A percentile compares a stretch with the other conserved stretches of the same genome.
phyloP scores from a whole-genome alignment of 2,797 vertebrate genomes.

The Hippoglossus hippoglossus region DNA sequence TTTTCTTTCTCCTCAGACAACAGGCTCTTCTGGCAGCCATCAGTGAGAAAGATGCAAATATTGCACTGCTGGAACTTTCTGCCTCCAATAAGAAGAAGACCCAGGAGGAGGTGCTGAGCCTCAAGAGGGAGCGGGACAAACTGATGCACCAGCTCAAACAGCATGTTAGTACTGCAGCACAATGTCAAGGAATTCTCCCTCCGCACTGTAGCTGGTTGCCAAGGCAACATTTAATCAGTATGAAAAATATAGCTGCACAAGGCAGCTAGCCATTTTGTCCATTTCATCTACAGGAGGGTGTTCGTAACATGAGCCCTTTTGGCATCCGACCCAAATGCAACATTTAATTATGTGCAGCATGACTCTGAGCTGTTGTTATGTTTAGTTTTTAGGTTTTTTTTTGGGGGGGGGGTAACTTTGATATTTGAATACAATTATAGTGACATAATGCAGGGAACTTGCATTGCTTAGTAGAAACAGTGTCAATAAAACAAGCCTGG shows the following conservation, averaged over 20 bases:
- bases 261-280: slow-evolving; percentile 17
- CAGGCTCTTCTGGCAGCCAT: slow-evolving; percentile 97
- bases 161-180: slow-evolving; percentile 86
- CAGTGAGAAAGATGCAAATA: slow-evolving; percentile 99
- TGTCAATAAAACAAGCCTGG: too few relatives aligned
- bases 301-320: neutral
- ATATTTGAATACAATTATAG: too few relatives aligned
- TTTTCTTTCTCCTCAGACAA: slow-evolving; percentile 86
- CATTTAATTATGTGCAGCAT: neutral
- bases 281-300: slow-evolving; percentile 20
- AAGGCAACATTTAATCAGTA: slow-evolving; percentile 32
- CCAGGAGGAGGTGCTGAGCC: slow-evolving; percentile 95
- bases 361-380: neutral
- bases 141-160: slow-evolving; percentile 98
- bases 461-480: too few relatives aligned
- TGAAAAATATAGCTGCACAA: slow-evolving; percentile 31
- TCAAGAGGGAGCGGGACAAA: slow-evolving; percentile 97
- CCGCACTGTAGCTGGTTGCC: slow-evolving; percentile 21
- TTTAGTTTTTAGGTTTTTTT: neutral
- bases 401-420: too few relatives aligned
- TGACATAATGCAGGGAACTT: too few relatives aligned
- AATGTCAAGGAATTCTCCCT: slow-evolving; percentile 24
- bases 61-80: slow-evolving; percentile 97
- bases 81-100: slow-evolving; percentile 99
- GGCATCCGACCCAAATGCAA: neutral